Evolutionary conservation across 2,888 invertebrate species (phyloP), one percentile per base, ranked within the genome.

Genomic region (Aphrophora alni): DNA sequence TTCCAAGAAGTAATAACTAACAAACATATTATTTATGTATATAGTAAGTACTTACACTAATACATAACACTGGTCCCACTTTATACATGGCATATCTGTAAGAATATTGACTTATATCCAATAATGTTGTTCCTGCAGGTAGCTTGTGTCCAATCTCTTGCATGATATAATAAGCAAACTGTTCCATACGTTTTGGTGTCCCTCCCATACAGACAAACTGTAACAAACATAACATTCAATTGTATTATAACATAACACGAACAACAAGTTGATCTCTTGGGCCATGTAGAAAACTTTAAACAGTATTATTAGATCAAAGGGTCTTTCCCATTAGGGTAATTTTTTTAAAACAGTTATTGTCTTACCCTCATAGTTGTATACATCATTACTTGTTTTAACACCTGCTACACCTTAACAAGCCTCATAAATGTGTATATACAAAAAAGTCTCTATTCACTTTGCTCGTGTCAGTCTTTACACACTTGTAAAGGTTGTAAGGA

Each of bases 131-230:
- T 76, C 97, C 97, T 80, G 96, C 93, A 0, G 97, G 97, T 86
- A 97, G 89, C 89, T 95, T 95, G 89, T 97, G 94, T 4, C 95
- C 95, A 85, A 98, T 95, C 90, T 97, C 95, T 83, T 94, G 91
- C 94, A 96, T 95, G 85, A 98, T 95, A 87, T 92, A 96, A 88
- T 95, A 92, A 38, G 98, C 98, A 88, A 98, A 98, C 87, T 93
- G 92, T 88, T 97, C 95, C 97, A 98, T 97, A 78, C 98, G 92
- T 87, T 95, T 95, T 17, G 97, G 97, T 26, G 98, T 97, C 21
- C 98, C 98, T 71, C 98, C 98, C 95, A 98, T 97, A 88, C 97
- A 97, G 51, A 98, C 97, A 89, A 97, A 98, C 97, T 98, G 89
- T 69, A 89, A 88, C 27, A 71, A 69, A 69, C 4, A 44, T 10